Percentiles rank a stretch among this genome's conserved stretches.
phyloP scores from a whole-genome alignment of 2,797 vertebrate species.

The Sebastes oblongus region DNA sequence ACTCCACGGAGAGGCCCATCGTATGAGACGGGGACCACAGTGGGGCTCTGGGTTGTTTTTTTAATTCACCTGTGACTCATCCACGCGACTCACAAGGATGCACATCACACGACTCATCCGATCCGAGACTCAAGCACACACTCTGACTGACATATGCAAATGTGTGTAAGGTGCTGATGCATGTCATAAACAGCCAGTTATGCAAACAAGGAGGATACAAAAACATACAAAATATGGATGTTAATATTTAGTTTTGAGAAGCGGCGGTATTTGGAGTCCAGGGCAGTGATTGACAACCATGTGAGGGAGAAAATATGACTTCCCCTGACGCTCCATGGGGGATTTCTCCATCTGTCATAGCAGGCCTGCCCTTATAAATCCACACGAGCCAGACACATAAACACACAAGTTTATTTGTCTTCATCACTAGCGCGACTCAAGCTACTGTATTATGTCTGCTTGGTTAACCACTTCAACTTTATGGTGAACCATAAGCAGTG shows the following conservation, averaged over 20 bases:
- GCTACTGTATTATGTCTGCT: background rate
- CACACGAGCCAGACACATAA: background rate
- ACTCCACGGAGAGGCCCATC: conserved; percentile 1
- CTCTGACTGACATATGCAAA: conserved; percentile 10
- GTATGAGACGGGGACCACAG: background rate
- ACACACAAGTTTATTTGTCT: background rate
- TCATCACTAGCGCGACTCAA: background rate
- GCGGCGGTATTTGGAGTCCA: conserved; percentile 14
- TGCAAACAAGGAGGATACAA: conserved; percentile 1
- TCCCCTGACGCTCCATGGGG: conserved; percentile 7
- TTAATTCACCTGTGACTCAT: conserved; percentile 58
- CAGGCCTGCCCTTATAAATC: background rate
- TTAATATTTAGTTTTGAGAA: conserved; percentile 19
- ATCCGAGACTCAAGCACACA: conserved; percentile 11
- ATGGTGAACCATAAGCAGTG: background rate
- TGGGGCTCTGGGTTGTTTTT: conserved; percentile 4
- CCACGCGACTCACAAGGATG: conserved; percentile 32
- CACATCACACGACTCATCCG: conserved; percentile 42
- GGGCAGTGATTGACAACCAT: conserved; percentile 6
- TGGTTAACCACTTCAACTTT: conserved; percentile 2
- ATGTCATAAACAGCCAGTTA: background rate
- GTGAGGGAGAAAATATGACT: conserved; percentile 16
- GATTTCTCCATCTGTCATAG: conserved; percentile 15
- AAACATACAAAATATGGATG: background rate
- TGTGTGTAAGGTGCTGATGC: background rate